phyloP scores from a whole-genome alignment of 2,113 vertebrate species.

The Rhinogobius similis region DNA sequence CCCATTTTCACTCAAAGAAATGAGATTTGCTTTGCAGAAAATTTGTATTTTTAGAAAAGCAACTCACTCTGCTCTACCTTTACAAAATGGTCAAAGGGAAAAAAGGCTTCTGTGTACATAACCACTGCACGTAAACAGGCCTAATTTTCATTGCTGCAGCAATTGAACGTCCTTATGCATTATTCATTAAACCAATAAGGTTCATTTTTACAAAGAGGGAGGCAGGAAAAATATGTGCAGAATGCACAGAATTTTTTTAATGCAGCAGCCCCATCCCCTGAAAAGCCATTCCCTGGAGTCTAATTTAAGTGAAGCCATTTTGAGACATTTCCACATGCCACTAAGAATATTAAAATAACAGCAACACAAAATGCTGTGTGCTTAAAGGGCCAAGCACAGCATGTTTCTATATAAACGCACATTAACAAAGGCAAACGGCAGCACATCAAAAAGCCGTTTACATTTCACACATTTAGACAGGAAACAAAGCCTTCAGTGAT shows the following conservation, averaged over 20 bases:
- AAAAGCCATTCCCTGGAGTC: slow-evolving; percentile 66
- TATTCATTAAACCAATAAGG: slow-evolving; percentile 79
- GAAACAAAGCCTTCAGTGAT: slow-evolving; percentile 24
- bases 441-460: slow-evolving; percentile 33
- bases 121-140: slow-evolving; percentile 71
- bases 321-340: slow-evolving; percentile 68
- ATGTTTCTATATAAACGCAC: slow-evolving; percentile 24
- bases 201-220: slow-evolving; percentile 72
- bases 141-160: slow-evolving; percentile 75
- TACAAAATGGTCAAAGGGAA: slow-evolving; percentile 64
- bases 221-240: slow-evolving; percentile 69
- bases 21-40: slow-evolving; percentile 81
- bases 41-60: slow-evolving; percentile 76
- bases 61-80: slow-evolving; percentile 67
- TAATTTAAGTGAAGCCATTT: slow-evolving; percentile 73
- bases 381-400: slow-evolving; percentile 19
- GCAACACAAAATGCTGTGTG: slow-evolving; percentile 40
- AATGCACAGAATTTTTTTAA: slow-evolving; percentile 70
- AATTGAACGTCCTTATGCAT: slow-evolving; percentile 75
- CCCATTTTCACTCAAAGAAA: slow-evolving; percentile 88
- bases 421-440: slow-evolving; percentile 10
- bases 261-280: slow-evolving; percentile 65
- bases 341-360: slow-evolving; percentile 46
- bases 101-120: slow-evolving; percentile 67
- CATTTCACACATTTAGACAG: slow-evolving; percentile 17